A percentile compares a stretch with the other conserved stretches of the same genome.
Evolutionary conservation across 2,888 invertebrate genomes (phyloP).

Genomic region (Pachycephus smyrnensis): DNA sequence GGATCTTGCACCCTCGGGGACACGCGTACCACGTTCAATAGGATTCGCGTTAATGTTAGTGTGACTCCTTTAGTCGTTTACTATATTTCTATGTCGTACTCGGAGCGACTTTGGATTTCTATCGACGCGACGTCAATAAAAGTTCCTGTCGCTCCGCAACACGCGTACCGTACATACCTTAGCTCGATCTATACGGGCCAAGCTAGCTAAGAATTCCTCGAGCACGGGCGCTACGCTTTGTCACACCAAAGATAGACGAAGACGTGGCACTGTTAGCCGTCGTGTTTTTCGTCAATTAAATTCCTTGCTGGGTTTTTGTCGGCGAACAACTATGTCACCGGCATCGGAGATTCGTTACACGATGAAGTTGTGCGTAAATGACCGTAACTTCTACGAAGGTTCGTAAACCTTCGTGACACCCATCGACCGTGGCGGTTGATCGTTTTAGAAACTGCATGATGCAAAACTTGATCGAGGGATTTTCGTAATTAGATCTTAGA

Average conservation of each 20-base stretch:
- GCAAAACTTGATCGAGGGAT: neutral
- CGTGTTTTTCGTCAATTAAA: slow-evolving; percentile 22
- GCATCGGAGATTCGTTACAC: slow-evolving; percentile 10
- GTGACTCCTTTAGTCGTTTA: neutral
- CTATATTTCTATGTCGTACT: neutral
- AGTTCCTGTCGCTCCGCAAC: neutral
- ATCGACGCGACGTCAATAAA: neutral
- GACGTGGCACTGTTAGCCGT: neutral
- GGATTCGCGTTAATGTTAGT: neutral
- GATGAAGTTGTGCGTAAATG: slow-evolving; percentile 20
- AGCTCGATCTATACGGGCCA: neutral
- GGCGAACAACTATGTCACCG: slow-evolving; percentile 7
- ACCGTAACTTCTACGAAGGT: slow-evolving; percentile 1
- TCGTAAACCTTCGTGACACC: neutral
- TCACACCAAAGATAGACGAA: slow-evolving; percentile 14
- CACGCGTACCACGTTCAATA: neutral
- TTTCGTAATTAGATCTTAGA: neutral
- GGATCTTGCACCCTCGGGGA: neutral
- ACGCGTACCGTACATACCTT: neutral
- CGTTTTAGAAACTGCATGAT: neutral
- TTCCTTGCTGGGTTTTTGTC: slow-evolving; percentile 18
- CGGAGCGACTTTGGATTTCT: neutral
- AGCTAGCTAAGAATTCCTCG: slow-evolving; percentile 5
- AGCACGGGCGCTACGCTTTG: slow-evolving; percentile 15
- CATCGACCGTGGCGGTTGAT: neutral